Conservation (phyloP, 1,140 invertebrate genomes). For the Yoshiicerus persimilis region DNA sequence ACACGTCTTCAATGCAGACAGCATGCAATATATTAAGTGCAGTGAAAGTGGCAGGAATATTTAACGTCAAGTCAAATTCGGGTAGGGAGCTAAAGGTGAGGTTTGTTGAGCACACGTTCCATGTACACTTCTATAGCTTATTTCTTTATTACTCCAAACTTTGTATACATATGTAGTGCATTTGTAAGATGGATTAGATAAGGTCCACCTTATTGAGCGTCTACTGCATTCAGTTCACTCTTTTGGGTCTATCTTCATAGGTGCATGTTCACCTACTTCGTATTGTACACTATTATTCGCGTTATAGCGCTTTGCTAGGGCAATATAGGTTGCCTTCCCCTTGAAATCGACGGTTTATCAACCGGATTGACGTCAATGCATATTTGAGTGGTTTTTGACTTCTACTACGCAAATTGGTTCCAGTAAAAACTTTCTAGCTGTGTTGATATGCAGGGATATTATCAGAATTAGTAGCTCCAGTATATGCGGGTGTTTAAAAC, state of each 20-base stretch:
- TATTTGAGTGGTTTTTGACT: not conserved
- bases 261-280: not conserved
- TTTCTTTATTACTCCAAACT: not conserved
- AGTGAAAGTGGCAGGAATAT: not conserved
- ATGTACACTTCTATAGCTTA: not conserved
- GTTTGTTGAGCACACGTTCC: not conserved
- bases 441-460: not conserved
- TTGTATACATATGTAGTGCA: not conserved
- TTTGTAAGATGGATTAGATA: not conserved
- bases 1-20: not conserved
- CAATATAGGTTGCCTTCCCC: not conserved
- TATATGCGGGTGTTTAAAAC: too few species aligned
- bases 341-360: not conserved
- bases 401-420: not conserved
- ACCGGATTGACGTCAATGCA: not conserved
- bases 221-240: not conserved
- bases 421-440: not conserved
- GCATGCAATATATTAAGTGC: not conserved
- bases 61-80: not conserved
- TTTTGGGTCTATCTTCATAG: not conserved
- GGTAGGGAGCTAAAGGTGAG: not conserved
- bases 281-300: too few species aligned
- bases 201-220: not conserved
- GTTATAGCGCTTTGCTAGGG: not conserved
- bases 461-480: too few species aligned